Percentiles rank a stretch among this genome's conserved stretches.
Conservation (phyloP, 2,113 vertebrate species). For the Misgurnus mizolepis region DNA sequence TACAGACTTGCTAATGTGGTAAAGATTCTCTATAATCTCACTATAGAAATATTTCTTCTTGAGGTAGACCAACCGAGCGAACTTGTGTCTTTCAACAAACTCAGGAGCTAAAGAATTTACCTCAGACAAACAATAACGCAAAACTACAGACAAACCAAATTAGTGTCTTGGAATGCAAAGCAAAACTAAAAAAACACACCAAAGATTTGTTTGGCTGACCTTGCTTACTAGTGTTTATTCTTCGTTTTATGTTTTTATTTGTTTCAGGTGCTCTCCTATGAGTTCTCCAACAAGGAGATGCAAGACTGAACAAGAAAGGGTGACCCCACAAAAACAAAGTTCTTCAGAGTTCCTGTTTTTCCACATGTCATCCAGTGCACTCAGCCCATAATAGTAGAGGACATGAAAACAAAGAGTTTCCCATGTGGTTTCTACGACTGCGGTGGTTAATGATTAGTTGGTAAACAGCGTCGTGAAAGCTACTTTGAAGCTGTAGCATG, state of each 20-base stretch:
- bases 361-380: constrained; percentile 37
- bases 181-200: constrained; percentile 66
- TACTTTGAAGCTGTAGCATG: no score
- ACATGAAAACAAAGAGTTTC: constrained; percentile 69
- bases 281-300: constrained; percentile 70
- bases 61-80: constrained; percentile 35
- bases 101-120: constrained; percentile 59
- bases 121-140: constrained; percentile 68
- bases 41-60: constrained; percentile 31
- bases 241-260: constrained; percentile 74
- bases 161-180: constrained; percentile 64
- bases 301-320: constrained; percentile 20
- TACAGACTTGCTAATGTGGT: constrained; percentile 26
- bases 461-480: constrained; percentile 66
- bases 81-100: constrained; percentile 44
- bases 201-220: constrained; percentile 61
- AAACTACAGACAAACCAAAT: constrained; percentile 74
- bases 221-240: constrained; percentile 56
- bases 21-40: constrained; percentile 33
- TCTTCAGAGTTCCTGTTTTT: constrained; percentile 14
- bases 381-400: constrained; percentile 56
- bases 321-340: constrained; percentile 43
- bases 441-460: constrained; percentile 77
- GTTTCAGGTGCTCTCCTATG: constrained; percentile 71
- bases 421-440: constrained; percentile 73